Evolutionary conservation across 1,140 invertebrate species (phyloP).

Genomic region (Saxidomus purpurata): DNA sequence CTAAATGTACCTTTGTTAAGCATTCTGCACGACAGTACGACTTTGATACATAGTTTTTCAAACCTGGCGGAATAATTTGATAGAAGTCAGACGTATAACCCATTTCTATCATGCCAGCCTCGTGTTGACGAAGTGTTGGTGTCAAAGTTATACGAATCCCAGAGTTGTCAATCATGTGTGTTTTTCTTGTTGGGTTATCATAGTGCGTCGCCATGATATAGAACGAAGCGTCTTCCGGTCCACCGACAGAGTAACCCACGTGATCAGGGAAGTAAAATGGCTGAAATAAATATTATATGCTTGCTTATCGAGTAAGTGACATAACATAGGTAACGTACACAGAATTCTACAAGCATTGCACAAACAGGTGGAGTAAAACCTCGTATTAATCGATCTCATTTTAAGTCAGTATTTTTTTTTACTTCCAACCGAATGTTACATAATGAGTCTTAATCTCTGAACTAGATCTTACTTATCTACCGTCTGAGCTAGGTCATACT

Average conservation of each 20-base stretch:
- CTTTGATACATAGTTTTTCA: background rate
- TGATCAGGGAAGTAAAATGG: slow-evolving; percentile 67
- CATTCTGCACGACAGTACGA: background rate
- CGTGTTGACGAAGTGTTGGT: slow-evolving; percentile 29
- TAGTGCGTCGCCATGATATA: slow-evolving; percentile 71
- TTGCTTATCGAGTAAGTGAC: no score
- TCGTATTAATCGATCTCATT: no score
- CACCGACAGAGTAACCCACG: slow-evolving; percentile 61
- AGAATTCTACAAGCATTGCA: no score
- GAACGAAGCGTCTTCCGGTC: slow-evolving; percentile 35
- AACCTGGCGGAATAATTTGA: background rate
- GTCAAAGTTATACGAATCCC: slow-evolving; percentile 37
- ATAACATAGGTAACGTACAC: no score
- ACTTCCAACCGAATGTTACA: no score
- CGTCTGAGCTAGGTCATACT: no score
- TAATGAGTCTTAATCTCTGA: no score
- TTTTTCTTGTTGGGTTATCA: background rate
- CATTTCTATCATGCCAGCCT: slow-evolving; percentile 24
- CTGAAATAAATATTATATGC: slow-evolving; percentile 43
- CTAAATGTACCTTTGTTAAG: background rate
- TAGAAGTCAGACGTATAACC: background rate
- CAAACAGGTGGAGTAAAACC: no score
- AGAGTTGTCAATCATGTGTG: slow-evolving; percentile 30
- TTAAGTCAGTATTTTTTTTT: no score
- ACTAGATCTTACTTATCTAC: no score